A percentile compares a stretch with the other conserved stretches of the same genome.
phyloP scores from a whole-genome alignment of 2,113 vertebrate species.

The Neoarius graeffei region DNA sequence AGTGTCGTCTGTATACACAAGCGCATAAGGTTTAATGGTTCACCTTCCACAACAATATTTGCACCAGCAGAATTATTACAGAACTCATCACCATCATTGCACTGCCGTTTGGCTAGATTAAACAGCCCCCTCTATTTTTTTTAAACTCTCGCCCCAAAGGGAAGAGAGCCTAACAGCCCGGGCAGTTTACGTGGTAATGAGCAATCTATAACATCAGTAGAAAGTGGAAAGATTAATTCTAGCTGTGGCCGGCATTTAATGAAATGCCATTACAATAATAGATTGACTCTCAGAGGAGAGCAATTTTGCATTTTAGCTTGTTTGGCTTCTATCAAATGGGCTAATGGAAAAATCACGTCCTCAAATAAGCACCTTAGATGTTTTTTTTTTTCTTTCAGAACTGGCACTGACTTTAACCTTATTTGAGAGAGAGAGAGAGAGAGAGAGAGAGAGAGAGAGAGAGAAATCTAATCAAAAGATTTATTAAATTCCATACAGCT shows the following conservation, averaged over 20 bases:
- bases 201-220: constrained; percentile 24
- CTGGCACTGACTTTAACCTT: constrained; percentile 62
- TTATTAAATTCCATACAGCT: constrained; percentile 59
- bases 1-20: not conserved
- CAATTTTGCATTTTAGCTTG: constrained; percentile 56
- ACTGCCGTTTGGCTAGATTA: not conserved
- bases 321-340: constrained; percentile 51
- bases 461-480: constrained; percentile 61
- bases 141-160: not conserved
- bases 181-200: constrained; percentile 31
- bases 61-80: not conserved
- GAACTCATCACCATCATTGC: constrained; percentile 17
- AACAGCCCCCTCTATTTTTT: not conserved
- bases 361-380: constrained; percentile 20
- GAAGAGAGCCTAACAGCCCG: not conserved
- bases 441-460: constrained; percentile 55
- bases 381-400: constrained; percentile 42
- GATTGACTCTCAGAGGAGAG: constrained; percentile 53
- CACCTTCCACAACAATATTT: constrained; percentile 18
- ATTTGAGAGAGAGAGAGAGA: constrained; percentile 48
- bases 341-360: constrained; percentile 48
- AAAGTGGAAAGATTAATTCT: constrained; percentile 50
- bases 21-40: not conserved
- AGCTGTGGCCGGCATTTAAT: constrained; percentile 36
- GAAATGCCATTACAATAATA: constrained; percentile 55